phyloP scores from a whole-genome alignment of 2,797 vertebrate genomes.

The Myotis findleyi region DNA sequence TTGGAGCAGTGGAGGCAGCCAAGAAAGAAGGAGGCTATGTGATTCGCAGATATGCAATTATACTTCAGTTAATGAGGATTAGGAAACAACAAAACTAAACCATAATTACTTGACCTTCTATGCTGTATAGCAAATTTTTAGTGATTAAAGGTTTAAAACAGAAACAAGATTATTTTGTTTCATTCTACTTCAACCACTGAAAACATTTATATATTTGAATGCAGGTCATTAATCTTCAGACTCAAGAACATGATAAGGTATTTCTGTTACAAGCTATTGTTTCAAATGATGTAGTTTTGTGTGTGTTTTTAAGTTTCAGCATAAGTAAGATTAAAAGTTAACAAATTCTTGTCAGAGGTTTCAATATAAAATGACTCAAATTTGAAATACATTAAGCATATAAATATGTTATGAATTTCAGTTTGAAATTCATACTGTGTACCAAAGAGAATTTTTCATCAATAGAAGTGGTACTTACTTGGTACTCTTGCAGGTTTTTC shows the following conservation, averaged over 20 bases:
- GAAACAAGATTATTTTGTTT: background rate
- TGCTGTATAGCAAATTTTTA: background rate
- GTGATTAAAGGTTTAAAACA: background rate
- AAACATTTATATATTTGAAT: slow-evolving; percentile 30
- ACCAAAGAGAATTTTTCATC: background rate
- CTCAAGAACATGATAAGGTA: background rate
- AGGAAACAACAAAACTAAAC: background rate
- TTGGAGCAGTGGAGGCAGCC: too few relatives aligned
- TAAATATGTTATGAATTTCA: slow-evolving; percentile 31
- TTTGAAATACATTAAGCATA: slow-evolving; percentile 8
- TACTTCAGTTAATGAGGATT: background rate
- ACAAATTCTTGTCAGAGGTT: background rate
- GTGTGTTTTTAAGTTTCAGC: background rate
- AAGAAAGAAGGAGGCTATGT: too few relatives aligned
- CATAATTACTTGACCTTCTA: background rate
- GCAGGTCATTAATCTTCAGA: slow-evolving; percentile 27
- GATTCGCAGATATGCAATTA: background rate
- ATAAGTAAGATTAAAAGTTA: slow-evolving; percentile 44
- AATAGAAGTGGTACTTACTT: slow-evolving; percentile 54
- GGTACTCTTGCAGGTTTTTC: slow-evolving; percentile 62
- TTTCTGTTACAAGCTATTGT: background rate
- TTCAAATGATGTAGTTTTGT: background rate
- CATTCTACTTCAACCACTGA: background rate
- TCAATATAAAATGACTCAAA: background rate
- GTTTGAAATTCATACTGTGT: background rate